Base-by-base conservation (phyloP, 1,140 invertebrate species). In the Chelonus insularis region DNA sequence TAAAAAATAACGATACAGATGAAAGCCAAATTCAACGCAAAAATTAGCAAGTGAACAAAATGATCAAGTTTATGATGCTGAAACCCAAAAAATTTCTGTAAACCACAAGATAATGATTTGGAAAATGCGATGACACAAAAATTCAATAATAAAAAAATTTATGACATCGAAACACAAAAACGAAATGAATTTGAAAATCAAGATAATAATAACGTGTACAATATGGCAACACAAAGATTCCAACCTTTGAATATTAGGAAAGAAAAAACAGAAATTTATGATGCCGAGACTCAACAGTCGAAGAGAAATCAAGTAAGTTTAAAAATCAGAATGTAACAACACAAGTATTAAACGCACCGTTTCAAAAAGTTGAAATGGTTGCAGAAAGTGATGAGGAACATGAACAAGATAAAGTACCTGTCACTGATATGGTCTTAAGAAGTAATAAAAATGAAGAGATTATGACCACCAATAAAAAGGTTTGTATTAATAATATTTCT, bases 251-350 rank as follows among this genome's bases (percentile, higher is more conserved):
- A 20, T n/a, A 25, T 12, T 14, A 21, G 14, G 34, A 21, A 14
- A 12, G n/a, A 12, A 47, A 57, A 32, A 52, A 55, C 23, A 54
- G 41, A 48, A 16, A 48, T 59, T 39, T 57, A 45, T 48, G 60
- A 64, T 4, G 43, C 60, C 37, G 60, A 62, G 51, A 67, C 66
- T 1, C 66, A 63, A 57, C 57, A 56, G 20, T 25, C 8, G 43
- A 3, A 29, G 25, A 7, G 7, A 29, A 20, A 20, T n/a, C 11
- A 43, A 52, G 45, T 47, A 21, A 23, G 8, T 12, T 9, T 14
- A 7, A 29, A 4, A 29, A 3, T 29, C 25, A 29, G 7, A 29
- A 29, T 51, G 63, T 18, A 32, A 36, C 25, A 29, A 29, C 25
- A 7, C 25, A 29, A 29, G 12, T 55, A 37, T 56, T 9, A 54